These are phyloP conservation scores for Tragelaphus strepsiceros DNA, from an alignment of 2,113 vertebrate genomes.

Conservation along the genomic window DNA sequence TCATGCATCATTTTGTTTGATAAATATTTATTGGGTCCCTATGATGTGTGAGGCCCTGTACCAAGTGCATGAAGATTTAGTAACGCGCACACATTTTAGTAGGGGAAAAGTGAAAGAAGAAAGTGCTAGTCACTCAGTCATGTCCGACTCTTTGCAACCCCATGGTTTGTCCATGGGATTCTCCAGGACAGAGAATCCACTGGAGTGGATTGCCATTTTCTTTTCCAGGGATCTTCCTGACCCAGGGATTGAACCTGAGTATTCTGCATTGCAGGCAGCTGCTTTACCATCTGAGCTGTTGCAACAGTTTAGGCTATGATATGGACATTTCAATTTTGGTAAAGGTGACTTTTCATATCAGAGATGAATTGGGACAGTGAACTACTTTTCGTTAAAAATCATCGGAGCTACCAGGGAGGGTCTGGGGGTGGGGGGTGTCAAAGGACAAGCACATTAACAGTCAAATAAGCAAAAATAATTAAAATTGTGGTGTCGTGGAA, in stretches of 20 bases:
- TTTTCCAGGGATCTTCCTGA: background rate
- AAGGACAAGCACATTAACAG: background rate
- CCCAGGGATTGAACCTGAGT: background rate
- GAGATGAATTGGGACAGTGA: too few species aligned
- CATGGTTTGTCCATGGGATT: background rate
- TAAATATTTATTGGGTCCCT: background rate
- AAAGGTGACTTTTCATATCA: too few species aligned
- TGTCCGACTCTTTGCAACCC: background rate
- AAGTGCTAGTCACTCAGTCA: background rate
- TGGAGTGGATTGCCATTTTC: background rate
- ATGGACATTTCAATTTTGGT: too few species aligned
- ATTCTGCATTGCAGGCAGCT: background rate
- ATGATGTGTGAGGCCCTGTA: background rate
- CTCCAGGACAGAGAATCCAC: background rate
- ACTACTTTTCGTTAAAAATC: too few species aligned
- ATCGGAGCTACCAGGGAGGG: background rate
- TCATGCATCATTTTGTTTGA: background rate
- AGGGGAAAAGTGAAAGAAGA: background rate
- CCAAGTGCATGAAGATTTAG: background rate
- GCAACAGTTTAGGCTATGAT: too few species aligned
- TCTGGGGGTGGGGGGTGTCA: background rate
- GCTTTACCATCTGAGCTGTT: background rate
- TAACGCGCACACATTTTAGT: background rate
- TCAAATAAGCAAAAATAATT: slow-evolving; percentile 12
- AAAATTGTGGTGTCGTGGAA: background rate